These are phyloP conservation scores for Lophius americanus DNA, from an alignment of 2,797 vertebrate species.

Conservation along the genomic window DNA sequence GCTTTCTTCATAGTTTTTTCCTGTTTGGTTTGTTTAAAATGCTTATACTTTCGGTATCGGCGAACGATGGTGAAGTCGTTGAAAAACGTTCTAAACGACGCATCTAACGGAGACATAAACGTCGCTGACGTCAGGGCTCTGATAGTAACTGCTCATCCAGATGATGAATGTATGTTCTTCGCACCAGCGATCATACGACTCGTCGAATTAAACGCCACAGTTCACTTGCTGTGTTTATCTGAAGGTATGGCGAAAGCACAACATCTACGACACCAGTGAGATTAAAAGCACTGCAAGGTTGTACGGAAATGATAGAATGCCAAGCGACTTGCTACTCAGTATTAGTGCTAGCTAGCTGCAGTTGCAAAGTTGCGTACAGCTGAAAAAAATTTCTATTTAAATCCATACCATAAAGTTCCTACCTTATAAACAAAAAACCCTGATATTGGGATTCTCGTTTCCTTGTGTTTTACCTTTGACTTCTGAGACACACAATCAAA, in stretches of 20 bases:
- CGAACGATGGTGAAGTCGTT: conserved; percentile 38
- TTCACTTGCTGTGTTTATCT: conserved; percentile 91
- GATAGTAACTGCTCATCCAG: conserved; percentile 91
- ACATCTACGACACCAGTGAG: too few species aligned
- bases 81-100: conserved; percentile 21
- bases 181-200: conserved; percentile 88
- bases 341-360: not conserved
- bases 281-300: not conserved
- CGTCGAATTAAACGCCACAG: conserved; percentile 64
- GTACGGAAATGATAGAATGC: fast-evolving
- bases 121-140: conserved; percentile 62
- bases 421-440: not conserved
- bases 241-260: conserved; percentile 82
- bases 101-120: conserved; percentile 5
- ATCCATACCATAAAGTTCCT: not conserved
- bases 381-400: not conserved
- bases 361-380: not conserved
- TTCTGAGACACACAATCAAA: not conserved
- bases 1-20: conserved; percentile 39
- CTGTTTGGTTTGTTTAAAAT: conserved; percentile 70
- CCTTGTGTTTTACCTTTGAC: not conserved
- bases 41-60: conserved; percentile 56
- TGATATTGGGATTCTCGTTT: too few species aligned
- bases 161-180: conserved; percentile 98
- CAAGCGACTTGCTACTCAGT: not conserved